These are phyloP conservation scores for Cheilosia grossa DNA, from an alignment of 2,888 invertebrate species.

Conservation along the genomic window DNA sequence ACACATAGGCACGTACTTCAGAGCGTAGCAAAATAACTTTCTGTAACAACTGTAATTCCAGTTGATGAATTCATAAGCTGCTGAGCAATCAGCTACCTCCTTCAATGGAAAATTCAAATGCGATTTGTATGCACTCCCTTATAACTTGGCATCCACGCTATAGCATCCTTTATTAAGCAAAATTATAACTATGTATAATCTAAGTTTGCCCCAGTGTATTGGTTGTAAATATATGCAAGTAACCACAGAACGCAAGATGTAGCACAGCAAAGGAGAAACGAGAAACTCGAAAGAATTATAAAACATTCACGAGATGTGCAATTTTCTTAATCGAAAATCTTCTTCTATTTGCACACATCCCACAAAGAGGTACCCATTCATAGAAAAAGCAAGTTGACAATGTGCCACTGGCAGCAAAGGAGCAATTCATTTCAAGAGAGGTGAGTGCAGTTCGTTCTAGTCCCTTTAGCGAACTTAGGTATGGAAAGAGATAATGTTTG, in stretches of 20 bases:
- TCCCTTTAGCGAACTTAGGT: slow-evolving; percentile 22
- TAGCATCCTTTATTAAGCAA: slow-evolving; percentile 5
- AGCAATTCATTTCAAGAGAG: slow-evolving; percentile 55
- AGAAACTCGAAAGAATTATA: slow-evolving; percentile 33
- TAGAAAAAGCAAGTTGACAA: slow-evolving; percentile 36
- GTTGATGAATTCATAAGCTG: background rate
- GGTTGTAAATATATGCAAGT: background rate
- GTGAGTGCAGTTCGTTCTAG: slow-evolving; percentile 43
- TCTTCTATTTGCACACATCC: slow-evolving; percentile 45
- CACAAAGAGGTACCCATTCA: slow-evolving; percentile 7
- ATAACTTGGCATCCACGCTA: background rate
- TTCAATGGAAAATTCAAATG: background rate
- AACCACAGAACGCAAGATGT: background rate
- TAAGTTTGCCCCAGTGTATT: background rate
- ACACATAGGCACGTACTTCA: background rate
- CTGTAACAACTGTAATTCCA: background rate
- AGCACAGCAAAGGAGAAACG: background rate
- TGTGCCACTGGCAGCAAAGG: slow-evolving; percentile 50
- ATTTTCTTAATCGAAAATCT: slow-evolving; percentile 68
- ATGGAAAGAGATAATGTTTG: slow-evolving; percentile 46
- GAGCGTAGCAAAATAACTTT: background rate
- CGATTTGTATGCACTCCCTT: background rate
- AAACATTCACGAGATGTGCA: slow-evolving; percentile 54
- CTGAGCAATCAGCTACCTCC: background rate
- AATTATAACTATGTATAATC: slow-evolving; percentile 8